phyloP scores from a whole-genome alignment of 2,888 invertebrate genomes.

The Uropetala carovei region DNA sequence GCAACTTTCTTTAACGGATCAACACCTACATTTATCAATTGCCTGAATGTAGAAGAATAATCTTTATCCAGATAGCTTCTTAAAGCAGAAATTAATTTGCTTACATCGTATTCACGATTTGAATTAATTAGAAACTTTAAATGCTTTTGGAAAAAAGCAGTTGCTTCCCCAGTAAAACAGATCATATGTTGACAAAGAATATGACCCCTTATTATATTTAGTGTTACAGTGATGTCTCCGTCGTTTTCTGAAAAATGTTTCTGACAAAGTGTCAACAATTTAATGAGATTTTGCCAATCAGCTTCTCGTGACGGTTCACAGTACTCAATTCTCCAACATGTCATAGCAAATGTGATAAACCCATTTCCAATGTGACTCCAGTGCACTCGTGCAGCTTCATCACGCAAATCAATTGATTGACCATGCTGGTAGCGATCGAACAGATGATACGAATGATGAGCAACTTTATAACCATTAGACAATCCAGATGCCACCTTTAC shows the following conservation, averaged over 20 bases:
- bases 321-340: background rate
- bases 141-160: background rate
- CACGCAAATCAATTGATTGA: background rate
- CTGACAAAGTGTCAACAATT: background rate
- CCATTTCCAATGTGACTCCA: background rate
- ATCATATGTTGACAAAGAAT: background rate
- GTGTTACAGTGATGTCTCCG: background rate
- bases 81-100: background rate
- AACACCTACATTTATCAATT: background rate
- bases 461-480: background rate
- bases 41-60: background rate
- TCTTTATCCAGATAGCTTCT: background rate
- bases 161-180: too few relatives aligned
- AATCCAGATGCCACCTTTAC: background rate
- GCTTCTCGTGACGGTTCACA: background rate
- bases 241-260: background rate
- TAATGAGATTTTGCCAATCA: background rate
- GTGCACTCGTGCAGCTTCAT: background rate
- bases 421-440: background rate
- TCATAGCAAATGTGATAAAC: background rate
- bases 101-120: background rate
- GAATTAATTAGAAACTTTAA: background rate
- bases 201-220: background rate
- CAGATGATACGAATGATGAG: background rate
- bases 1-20: background rate